Percentiles rank a stretch among this genome's conserved stretches.
These are phyloP conservation scores for Molossus molossus DNA, from an alignment of 2,797 vertebrate genomes.

Conservation along the genomic window DNA sequence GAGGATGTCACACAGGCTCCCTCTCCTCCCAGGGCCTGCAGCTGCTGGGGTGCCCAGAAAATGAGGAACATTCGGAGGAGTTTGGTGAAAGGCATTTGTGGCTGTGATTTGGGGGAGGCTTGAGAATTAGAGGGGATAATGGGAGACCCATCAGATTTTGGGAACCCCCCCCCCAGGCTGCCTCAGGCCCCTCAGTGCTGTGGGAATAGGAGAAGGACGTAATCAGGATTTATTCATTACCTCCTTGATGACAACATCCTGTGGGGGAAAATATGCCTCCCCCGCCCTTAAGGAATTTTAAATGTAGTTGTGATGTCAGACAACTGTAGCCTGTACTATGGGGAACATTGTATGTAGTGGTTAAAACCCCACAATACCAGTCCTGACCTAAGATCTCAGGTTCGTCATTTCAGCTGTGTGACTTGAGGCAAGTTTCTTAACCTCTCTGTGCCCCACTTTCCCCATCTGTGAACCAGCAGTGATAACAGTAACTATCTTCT, in stretches of 20 bases:
- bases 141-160: not conserved
- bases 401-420: not conserved
- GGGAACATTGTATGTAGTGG: fast-evolving
- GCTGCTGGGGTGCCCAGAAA: fast-evolving
- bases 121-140: not conserved
- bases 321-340: fast-evolving
- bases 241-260: fast-evolving
- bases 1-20: not conserved
- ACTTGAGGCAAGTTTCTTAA: not conserved
- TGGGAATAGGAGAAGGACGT: fast-evolving
- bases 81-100: not conserved
- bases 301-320: fast-evolving
- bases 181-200: not conserved
- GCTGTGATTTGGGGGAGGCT: too few relatives aligned
- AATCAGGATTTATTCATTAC: not conserved
- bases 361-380: fast-evolving
- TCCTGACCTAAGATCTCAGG: not conserved
- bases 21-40: not conserved
- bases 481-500: too few relatives aligned
- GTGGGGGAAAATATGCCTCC: too few relatives aligned
- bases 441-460: not conserved
- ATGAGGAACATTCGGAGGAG: fast-evolving
- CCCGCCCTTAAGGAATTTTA: not conserved
- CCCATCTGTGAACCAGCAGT: not conserved
- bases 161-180: not conserved